A percentile compares a stretch with the other conserved stretches of the same genome.
Evolutionary conservation across 2,888 invertebrate genomes (phyloP).

Genomic region (Bombylius major): DNA sequence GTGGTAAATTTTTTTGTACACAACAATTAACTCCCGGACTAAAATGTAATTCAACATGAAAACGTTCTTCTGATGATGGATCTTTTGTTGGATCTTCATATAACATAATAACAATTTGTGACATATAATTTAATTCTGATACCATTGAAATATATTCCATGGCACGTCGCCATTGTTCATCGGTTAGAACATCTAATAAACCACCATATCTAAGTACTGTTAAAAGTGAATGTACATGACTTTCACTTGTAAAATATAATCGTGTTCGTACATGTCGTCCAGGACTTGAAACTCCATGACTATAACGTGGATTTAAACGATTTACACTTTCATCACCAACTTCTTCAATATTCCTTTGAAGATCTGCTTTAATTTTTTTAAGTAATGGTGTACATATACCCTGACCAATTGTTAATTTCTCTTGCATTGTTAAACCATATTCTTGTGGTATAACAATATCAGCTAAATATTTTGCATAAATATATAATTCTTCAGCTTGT

Average conservation of each 20-base stretch:
- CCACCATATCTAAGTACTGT: slow-evolving; percentile 91
- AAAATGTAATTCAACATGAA: slow-evolving; percentile 97
- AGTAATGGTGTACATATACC: slow-evolving; percentile 94
- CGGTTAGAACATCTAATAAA: slow-evolving; percentile 70
- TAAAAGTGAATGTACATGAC: slow-evolving; percentile 94
- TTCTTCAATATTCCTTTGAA: slow-evolving; percentile 87
- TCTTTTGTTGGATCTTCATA: slow-evolving; percentile 98
- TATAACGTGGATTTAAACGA: slow-evolving; percentile 91
- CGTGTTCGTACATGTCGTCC: slow-evolving; percentile 95
- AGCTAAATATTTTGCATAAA: slow-evolving; percentile 91
- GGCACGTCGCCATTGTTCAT: slow-evolving; percentile 96
- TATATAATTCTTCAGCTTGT: slow-evolving; percentile 83
- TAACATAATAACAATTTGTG: slow-evolving; percentile 95
- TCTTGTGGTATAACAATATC: slow-evolving; percentile 99
- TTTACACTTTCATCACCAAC: slow-evolving; percentile 91
- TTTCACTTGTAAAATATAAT: slow-evolving; percentile 99
- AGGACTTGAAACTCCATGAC: slow-evolving; percentile 95
- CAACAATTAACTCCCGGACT: slow-evolving; percentile 97
- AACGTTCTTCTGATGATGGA: slow-evolving; percentile 79
- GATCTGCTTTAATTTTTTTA: slow-evolving; percentile 88
- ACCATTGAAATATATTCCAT: slow-evolving; percentile 98
- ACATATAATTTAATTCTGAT: slow-evolving; percentile 98
- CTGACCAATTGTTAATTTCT: slow-evolving; percentile 92
- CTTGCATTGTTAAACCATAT: slow-evolving; percentile 89
- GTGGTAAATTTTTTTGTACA: slow-evolving; percentile 85